Conservation (phyloP, 2,113 vertebrate species). For the Martes martes region DNA sequence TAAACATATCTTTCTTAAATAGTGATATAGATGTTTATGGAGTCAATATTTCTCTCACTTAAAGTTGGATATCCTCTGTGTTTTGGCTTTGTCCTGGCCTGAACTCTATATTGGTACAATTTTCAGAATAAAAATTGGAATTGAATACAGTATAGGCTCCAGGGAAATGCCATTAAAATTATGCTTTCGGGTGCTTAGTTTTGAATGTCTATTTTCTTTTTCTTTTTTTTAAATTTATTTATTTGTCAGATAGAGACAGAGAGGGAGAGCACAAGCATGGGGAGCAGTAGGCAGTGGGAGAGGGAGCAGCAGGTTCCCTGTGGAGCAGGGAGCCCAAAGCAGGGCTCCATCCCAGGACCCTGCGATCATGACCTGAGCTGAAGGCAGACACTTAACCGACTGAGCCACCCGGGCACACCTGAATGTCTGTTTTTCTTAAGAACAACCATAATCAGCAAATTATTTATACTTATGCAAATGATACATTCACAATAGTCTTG, state of each 20-base stretch:
- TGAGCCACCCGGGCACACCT: not conserved
- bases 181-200: not conserved
- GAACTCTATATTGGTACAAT: not conserved
- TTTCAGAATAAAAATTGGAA: not conserved
- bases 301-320: not conserved
- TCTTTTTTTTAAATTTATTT: not conserved
- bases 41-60: conserved; percentile 41
- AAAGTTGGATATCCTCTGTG: not conserved
- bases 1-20: conserved; percentile 58
- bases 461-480: not conserved
- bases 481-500: not conserved
- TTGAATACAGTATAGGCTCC: not conserved
- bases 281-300: too few species aligned
- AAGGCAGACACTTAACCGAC: not conserved
- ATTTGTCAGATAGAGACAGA: not conserved
- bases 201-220: not conserved
- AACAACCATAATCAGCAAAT: conserved; percentile 7
- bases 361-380: too few species aligned
- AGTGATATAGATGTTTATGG: not conserved
- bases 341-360: too few species aligned
- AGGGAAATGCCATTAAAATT: not conserved
- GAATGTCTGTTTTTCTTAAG: not conserved
- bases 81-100: not conserved
- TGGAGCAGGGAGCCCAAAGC: too few species aligned
- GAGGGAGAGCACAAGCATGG: not conserved